A percentile compares a stretch with the other conserved stretches of the same genome.
Evolutionary conservation across 2,113 vertebrate species (phyloP).

Genomic region (Platichthys flesus): DNA sequence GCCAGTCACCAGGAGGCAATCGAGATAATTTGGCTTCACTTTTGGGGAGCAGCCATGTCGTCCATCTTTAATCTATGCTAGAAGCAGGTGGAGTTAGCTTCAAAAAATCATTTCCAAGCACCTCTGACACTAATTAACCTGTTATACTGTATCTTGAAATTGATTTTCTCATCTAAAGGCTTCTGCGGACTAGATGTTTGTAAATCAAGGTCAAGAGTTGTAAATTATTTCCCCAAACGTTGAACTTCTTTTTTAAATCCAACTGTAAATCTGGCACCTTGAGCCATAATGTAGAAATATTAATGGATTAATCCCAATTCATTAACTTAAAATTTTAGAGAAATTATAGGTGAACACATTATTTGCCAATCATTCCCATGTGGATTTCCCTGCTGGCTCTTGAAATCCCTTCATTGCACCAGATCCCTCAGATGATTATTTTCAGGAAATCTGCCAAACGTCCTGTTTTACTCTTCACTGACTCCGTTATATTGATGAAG

Average conservation of each 20-base stretch:
- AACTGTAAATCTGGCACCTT: conserved; percentile 8
- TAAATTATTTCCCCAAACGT: not conserved
- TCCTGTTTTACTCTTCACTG: conserved; percentile 19
- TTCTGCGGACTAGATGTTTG: too few species aligned
- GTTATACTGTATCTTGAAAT: too few species aligned
- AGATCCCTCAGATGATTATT: conserved; percentile 48
- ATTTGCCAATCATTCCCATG: conserved; percentile 28
- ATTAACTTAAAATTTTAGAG: conserved; percentile 35
- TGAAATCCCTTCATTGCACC: conserved; percentile 30
- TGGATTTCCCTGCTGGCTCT: conserved; percentile 37
- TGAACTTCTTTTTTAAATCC: not conserved
- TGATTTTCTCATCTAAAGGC: too few species aligned
- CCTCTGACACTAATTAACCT: too few species aligned
- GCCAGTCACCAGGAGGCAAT: too few species aligned
- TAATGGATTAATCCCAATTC: conserved; percentile 33
- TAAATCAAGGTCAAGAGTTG: too few species aligned
- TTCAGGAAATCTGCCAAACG: conserved; percentile 36
- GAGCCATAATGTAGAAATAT: not conserved
- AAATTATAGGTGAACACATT: conserved; percentile 27
- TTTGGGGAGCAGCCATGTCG: too few species aligned
- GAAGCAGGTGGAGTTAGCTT: too few species aligned
- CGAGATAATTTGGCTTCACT: too few species aligned
- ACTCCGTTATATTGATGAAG: conserved; percentile 33
- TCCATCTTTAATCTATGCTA: too few species aligned
- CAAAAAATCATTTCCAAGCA: too few species aligned